A percentile compares a stretch with the other conserved stretches of the same genome.
These are phyloP conservation scores for Delichon dasypus DNA, from an alignment of 2,797 vertebrate species.

Conservation along the genomic window DNA sequence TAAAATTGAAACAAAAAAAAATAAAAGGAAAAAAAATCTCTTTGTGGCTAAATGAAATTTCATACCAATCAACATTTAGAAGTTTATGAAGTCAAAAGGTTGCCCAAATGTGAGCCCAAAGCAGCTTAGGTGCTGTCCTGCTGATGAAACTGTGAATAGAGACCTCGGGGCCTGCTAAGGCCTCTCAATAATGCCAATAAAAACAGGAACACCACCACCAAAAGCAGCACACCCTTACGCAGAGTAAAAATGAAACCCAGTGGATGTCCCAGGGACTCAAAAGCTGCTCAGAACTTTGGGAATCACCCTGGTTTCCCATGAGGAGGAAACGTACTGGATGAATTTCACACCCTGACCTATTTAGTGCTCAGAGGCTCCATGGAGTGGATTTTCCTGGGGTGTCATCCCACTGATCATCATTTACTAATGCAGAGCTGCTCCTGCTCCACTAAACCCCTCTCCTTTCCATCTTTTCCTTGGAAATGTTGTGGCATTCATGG, in stretches of 20 bases:
- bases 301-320: rapidly evolving
- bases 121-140: neutral
- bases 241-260: neutral
- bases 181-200: neutral
- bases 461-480: neutral
- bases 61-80: slow-evolving; percentile 28
- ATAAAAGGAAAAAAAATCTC: neutral
- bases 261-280: neutral
- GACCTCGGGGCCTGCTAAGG: neutral
- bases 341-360: neutral
- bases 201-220: rapidly evolving
- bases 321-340: rapidly evolving
- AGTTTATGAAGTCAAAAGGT: slow-evolving; percentile 27
- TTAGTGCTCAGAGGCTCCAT: rapidly evolving
- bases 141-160: neutral
- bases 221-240: neutral
- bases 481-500: neutral
- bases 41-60: slow-evolving; percentile 21
- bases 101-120: neutral
- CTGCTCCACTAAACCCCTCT: neutral
- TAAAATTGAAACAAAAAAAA: slow-evolving; percentile 24
- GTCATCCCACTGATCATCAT: neutral
- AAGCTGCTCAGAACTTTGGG: neutral
- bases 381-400: neutral
- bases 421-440: neutral